These are phyloP conservation scores for Poeciliopsis presidionis DNA, from an alignment of 2,797 vertebrate species.

Conservation along the genomic window DNA sequence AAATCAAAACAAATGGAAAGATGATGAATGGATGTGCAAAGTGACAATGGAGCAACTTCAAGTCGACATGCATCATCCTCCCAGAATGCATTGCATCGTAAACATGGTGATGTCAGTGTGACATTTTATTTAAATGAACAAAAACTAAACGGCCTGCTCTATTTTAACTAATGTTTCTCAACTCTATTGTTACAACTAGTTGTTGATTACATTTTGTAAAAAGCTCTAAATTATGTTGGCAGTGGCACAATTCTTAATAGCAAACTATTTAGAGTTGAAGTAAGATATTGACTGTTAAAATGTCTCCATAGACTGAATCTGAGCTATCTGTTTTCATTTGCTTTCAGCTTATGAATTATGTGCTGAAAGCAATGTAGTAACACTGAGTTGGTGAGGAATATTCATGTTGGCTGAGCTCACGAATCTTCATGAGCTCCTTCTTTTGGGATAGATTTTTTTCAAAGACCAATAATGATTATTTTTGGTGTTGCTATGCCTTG, in stretches of 20 bases:
- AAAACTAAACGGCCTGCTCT: too few species aligned
- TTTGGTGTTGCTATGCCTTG: constrained; percentile 25
- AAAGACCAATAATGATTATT: constrained; percentile 29
- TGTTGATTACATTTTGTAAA: too few species aligned
- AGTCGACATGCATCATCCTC: too few species aligned
- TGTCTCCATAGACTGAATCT: not conserved
- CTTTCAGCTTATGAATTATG: not conserved
- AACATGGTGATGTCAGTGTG: too few species aligned
- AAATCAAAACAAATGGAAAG: too few species aligned
- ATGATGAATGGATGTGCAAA: too few species aligned
- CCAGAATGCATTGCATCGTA: too few species aligned
- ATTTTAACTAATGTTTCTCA: too few species aligned
- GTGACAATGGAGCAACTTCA: too few species aligned
- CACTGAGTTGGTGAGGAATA: not conserved
- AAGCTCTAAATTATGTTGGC: not conserved
- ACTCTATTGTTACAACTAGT: too few species aligned
- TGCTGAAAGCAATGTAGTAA: not conserved
- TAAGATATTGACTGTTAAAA: not conserved
- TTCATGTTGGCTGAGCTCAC: not conserved
- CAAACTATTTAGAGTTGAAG: not conserved
- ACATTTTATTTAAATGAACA: too few species aligned
- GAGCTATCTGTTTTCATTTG: not conserved
- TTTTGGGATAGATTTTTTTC: not conserved
- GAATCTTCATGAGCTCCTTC: not conserved
- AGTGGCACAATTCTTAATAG: not conserved